Base-by-base conservation (phyloP, 2,888 invertebrate species). In the Leptopterna dolabrata region DNA sequence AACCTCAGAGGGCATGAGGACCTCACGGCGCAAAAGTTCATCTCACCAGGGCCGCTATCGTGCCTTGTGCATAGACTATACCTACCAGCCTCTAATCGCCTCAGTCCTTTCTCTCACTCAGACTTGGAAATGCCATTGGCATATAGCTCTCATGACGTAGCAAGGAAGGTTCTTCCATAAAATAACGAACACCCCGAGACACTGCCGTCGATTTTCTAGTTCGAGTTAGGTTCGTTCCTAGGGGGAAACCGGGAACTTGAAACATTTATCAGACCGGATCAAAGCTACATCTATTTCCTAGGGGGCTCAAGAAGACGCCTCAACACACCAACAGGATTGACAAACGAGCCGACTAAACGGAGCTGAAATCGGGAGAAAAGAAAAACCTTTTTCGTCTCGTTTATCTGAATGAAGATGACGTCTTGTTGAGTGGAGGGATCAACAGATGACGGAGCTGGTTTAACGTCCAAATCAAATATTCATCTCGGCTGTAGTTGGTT, bases 271-370 rank as follows among this genome's bases (percentile, higher is more conserved):
- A 63, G 63, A 13, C 3, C 19, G 63, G 27, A 63, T 63, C 63
- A 27, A 63, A 63, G 63, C 63, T 63, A 63, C 63, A 63, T 63
- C 63, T 63, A 63, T 63, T 63, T 63, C 13, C 63, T 63, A 6
- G 24, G 13, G 63, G 24, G 9, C 19, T 19, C 63, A 27, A 24
- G 63, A 24, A 63, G 19, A 19, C 63, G 19, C 63, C 24, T 36
- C 36, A 16, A 55, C 55, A 3, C 45, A 63, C 11, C 11, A 24
- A 63, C 73, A 9, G 73, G 41, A 73, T 73, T 73, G 73, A 73
- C 73, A 73, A 73, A 73, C 41, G 73, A 73, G 41, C 73, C 3
- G 73, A 41, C 36, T 73, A 73, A 73, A 73, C 73, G 30, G 36
- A 41, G 73, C 73, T 73, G 63, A 63, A 63, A 24, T 63, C 9